A percentile compares a stretch with the other conserved stretches of the same genome.
phyloP scores from a whole-genome alignment of 2,888 invertebrate species.

The Oscheius onirici region DNA sequence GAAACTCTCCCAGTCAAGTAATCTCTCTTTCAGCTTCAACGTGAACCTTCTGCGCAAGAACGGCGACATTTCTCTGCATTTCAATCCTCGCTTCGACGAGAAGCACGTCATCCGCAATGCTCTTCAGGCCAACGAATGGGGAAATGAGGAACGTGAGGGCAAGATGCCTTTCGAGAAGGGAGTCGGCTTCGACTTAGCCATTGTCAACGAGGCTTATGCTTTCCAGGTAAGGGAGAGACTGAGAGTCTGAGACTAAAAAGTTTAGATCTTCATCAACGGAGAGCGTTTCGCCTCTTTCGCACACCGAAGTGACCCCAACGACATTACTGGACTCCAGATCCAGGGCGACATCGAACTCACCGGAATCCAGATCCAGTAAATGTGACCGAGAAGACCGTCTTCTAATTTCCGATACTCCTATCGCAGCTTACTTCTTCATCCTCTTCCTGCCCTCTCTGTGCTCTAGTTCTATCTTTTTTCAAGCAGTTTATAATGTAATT shows the following conservation, averaged over 20 bases:
- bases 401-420: slow-evolving; percentile 10
- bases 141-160: slow-evolving; percentile 70
- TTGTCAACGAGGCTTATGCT: slow-evolving; percentile 69
- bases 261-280: slow-evolving; percentile 71
- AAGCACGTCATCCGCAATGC: slow-evolving; percentile 57
- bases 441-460: no score
- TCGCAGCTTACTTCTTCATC: slow-evolving; percentile 3
- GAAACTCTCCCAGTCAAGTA: background rate
- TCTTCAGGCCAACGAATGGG: slow-evolving; percentile 64
- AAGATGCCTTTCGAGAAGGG: slow-evolving; percentile 71
- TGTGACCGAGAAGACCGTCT: background rate
- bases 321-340: slow-evolving; percentile 70
- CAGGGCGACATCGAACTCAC: slow-evolving; percentile 69
- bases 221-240: slow-evolving; percentile 63
- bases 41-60: slow-evolving; percentile 69
- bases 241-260: background rate
- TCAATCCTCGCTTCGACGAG: slow-evolving; percentile 69
- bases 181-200: slow-evolving; percentile 70
- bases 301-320: slow-evolving; percentile 71
- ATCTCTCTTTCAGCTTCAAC: slow-evolving; percentile 56
- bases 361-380: slow-evolving; percentile 68
- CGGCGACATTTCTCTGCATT: slow-evolving; percentile 70
- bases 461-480: no score
- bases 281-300: slow-evolving; percentile 71
- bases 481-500: background rate